Percentiles rank a stretch among this genome's conserved stretches.
Conservation (phyloP, 2,113 vertebrate species). For the Antechinus stuartii region DNA sequence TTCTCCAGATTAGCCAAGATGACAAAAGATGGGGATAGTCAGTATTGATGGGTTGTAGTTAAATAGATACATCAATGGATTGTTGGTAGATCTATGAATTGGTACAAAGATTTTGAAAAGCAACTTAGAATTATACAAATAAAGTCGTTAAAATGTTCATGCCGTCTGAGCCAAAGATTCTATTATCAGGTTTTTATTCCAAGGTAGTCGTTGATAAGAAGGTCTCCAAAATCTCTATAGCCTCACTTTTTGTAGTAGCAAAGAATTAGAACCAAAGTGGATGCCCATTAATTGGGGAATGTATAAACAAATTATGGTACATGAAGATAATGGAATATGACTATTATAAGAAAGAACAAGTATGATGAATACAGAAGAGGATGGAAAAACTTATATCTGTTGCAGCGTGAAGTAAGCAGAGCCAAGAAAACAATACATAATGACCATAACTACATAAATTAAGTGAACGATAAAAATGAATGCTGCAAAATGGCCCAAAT, state of each 20-base stretch:
- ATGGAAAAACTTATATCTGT: not conserved
- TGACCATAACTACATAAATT: not conserved
- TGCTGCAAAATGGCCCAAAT: not conserved
- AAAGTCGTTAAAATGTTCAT: not conserved
- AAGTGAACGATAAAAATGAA: not conserved
- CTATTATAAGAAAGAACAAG: not conserved
- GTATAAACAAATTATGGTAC: not conserved
- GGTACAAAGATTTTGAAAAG: not conserved
- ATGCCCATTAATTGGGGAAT: not conserved
- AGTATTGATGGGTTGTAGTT: not conserved
- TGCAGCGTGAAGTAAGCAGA: not conserved
- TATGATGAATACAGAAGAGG: not conserved
- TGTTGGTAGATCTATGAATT: not conserved
- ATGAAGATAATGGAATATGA: not conserved
- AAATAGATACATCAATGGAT: not conserved
- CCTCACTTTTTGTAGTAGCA: not conserved
- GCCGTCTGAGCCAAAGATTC: not conserved
- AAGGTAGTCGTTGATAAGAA: not conserved
- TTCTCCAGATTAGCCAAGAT: not conserved
- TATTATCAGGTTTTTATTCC: not conserved
- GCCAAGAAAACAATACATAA: not conserved
- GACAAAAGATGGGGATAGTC: not conserved
- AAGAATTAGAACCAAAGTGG: not conserved
- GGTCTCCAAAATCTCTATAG: not conserved
- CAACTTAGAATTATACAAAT: not conserved